Base-by-base conservation (phyloP, 2,797 vertebrate species). In the Micrastur ruficollis region DNA sequence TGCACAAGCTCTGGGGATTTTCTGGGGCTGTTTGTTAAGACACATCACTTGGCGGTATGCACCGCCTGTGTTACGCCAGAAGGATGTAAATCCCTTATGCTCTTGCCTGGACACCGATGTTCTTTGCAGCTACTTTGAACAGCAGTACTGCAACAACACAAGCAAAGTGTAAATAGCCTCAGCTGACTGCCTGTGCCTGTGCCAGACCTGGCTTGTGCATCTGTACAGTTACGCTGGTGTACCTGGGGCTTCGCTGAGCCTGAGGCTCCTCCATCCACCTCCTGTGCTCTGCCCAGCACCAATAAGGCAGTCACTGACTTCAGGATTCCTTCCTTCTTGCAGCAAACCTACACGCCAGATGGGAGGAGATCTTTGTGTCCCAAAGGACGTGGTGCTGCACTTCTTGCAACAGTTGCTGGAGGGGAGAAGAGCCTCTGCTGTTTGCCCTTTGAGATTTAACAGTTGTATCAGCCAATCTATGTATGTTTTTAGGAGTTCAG, bases 121-220 rank as follows among this genome's bases (percentile, higher is more conserved):
- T 86, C 50, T 80, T 72, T 71, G n/a, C 50, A 82, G 59, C 46
- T 52, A 11, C 81, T 83, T 79, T 80, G 59, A 74, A 86, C 29
- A 72, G 27, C 42, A 32, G 63, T 80, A 18, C 40, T 73, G 50
- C 40, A 86, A 44, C 53, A 63, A 17, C 17, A 8, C 44, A 89
- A 34, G 74, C 14, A 42, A 86, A 59, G 40, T 18, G 9, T 42
- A 49, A 84, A 61, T 13, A 34, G 31, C 40, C 55, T 66, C 61
- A 19, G 70, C 38, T 49, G 26, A 29, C 82, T 87, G 62, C 38
- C 61, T 63, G 15, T 31, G 40, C 8, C 49, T 20, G 20, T 29
- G 53, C 72, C 58, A 62, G 44, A 46, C 21, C 36, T 29, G 58
- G 4, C 26, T 42, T 61, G 8, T 78, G 31, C 2, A 0, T 65